Conservation (phyloP, 2,113 vertebrate species). For the Grammomys dolichurus region DNA sequence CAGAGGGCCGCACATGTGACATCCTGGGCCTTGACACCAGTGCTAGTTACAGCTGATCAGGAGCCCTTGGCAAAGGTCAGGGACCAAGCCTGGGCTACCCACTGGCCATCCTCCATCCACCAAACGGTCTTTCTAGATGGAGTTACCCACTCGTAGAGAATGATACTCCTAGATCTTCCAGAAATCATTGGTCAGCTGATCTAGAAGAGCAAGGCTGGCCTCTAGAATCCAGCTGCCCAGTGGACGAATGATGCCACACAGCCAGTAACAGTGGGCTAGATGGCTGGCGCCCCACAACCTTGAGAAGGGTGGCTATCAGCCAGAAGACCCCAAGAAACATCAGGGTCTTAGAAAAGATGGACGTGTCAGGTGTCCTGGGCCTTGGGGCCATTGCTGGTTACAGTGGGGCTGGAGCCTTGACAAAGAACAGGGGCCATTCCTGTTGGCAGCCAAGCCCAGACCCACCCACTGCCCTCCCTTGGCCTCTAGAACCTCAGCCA, state of each 20-base stretch:
- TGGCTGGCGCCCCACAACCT: neutral
- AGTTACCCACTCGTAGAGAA: neutral
- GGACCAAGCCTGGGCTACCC: neutral
- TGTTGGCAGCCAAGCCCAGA: neutral
- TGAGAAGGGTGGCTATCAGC: accelerated
- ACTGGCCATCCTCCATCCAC: neutral
- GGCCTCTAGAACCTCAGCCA: neutral
- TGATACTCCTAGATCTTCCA: accelerated
- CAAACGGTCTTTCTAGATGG: accelerated
- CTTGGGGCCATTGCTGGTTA: neutral
- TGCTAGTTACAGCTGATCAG: neutral
- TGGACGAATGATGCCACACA: neutral
- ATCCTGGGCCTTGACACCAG: neutral
- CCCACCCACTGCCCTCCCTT: neutral
- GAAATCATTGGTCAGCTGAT: neutral
- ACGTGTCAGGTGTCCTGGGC: neutral
- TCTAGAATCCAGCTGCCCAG: neutral
- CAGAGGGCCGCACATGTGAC: neutral
- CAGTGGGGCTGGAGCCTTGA: neutral
- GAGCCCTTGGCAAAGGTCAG: neutral
- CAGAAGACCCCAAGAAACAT: neutral
- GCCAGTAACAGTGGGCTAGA: neutral
- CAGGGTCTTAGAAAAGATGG: neutral
- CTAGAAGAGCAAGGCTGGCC: neutral
- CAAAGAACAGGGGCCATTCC: neutral